Conservation (phyloP, 2,113 vertebrate species). For the Channa maculata region DNA sequence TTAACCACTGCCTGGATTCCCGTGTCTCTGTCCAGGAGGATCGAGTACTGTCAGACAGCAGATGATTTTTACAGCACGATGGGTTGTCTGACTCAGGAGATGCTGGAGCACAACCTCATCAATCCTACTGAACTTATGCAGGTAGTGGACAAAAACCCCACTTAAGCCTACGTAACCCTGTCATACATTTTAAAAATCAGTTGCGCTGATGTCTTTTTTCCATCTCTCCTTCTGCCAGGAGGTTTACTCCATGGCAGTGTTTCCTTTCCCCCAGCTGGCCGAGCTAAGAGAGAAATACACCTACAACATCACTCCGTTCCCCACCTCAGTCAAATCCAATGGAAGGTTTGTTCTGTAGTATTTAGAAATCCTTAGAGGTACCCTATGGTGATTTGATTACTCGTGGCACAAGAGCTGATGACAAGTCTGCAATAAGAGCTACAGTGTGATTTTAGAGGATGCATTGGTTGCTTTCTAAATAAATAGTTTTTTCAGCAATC, state of each 20-base stretch:
- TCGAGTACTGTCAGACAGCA: conserved; percentile 93
- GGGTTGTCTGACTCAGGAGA: conserved; percentile 96
- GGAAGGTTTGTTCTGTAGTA: conserved; percentile 82
- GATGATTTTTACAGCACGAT: conserved; percentile 98
- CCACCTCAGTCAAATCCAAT: conserved; percentile 88
- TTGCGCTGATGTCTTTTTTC: background rate
- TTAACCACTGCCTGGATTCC: background rate
- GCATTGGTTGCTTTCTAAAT: too few species aligned
- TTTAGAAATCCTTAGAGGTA: background rate
- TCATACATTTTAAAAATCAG: background rate
- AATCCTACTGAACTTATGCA: conserved; percentile 95
- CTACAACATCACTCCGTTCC: conserved; percentile 98
- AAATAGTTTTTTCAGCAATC: too few species aligned
- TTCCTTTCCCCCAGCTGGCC: conserved; percentile 96
- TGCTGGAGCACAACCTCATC: conserved; percentile 93
- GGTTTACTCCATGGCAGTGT: conserved; percentile 95
- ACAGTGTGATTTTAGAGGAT: too few species aligned
- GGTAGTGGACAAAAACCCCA: conserved; percentile 68
- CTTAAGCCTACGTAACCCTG: too few species aligned
- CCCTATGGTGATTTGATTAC: too few species aligned
- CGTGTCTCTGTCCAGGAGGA: conserved; percentile 82
- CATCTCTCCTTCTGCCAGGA: conserved; percentile 79
- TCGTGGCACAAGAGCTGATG: too few species aligned
- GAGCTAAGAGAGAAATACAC: conserved; percentile 98
- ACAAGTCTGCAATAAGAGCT: too few species aligned